Evolutionary conservation across 2,113 vertebrate genomes (phyloP).

Genomic region (Mobula hypostoma): DNA sequence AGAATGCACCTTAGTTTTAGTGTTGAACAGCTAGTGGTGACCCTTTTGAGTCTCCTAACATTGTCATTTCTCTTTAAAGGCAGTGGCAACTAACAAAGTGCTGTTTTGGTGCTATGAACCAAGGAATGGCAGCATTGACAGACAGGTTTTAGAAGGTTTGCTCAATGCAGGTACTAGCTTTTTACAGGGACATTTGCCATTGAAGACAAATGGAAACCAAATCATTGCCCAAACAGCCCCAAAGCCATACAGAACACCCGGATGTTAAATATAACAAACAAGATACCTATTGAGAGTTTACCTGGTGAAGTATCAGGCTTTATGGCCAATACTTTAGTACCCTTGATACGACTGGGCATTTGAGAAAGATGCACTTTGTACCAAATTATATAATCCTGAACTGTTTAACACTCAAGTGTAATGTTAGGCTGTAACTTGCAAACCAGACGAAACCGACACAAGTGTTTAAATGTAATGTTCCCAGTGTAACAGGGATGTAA

Average conservation of each 20-base stretch:
- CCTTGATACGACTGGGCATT: background rate
- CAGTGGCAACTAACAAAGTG: conserved; percentile 32
- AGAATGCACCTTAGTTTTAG: background rate
- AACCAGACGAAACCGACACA: background rate
- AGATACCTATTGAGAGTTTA: background rate
- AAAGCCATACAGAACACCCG: background rate
- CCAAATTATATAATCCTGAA: background rate
- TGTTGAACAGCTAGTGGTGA: background rate
- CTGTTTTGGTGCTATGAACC: conserved; percentile 6
- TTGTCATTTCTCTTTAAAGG: background rate
- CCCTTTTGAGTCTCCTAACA: background rate
- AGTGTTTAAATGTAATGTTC: background rate
- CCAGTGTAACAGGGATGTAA: background rate
- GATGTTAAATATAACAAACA: background rate
- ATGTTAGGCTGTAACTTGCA: background rate
- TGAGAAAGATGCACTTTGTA: background rate
- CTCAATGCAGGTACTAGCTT: background rate
- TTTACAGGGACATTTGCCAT: background rate
- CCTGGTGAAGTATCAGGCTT: background rate
- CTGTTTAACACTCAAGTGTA: background rate
- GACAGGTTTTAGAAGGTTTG: background rate
- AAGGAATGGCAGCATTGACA: background rate
- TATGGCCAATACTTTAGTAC: background rate
- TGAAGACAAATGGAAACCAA: conserved; percentile 11
- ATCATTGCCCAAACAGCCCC: background rate